A percentile compares a stretch with the other conserved stretches of the same genome.
Evolutionary conservation across 2,113 vertebrate species (phyloP).

Genomic region (Hemiprocne comata): DNA sequence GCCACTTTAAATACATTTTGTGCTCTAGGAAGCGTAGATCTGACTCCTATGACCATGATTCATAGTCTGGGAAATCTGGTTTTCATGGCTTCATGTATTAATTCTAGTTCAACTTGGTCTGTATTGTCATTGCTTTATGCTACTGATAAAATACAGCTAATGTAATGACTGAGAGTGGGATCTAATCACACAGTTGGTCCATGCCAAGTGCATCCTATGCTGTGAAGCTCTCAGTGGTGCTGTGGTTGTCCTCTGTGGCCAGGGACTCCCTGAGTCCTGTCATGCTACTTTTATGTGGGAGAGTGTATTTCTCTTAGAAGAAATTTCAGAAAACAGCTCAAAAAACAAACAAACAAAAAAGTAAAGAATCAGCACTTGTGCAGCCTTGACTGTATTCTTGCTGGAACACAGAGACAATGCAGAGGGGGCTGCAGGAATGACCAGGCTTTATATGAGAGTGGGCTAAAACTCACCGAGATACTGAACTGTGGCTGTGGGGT

Average conservation of each 20-base stretch:
- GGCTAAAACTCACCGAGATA: neutral
- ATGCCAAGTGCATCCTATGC: accelerated
- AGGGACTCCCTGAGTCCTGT: neutral
- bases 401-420: neutral
- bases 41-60: neutral
- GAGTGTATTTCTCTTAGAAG: neutral
- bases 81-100: neutral
- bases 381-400: neutral
- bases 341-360: neutral
- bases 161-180: too few species aligned
- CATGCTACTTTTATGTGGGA: neutral
- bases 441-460: neutral
- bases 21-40: neutral
- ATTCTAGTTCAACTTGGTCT: neutral
- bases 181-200: accelerated
- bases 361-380: accelerated
- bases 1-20: neutral
- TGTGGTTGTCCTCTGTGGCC: neutral
- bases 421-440: neutral
- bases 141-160: accelerated
- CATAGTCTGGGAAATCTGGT: neutral
- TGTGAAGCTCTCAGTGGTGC: neutral
- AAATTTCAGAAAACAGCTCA: neutral
- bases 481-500: neutral
- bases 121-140: neutral